Percentiles rank a stretch among this genome's conserved stretches.
phyloP scores from a whole-genome alignment of 2,888 invertebrate genomes.

The Ennomos fuscantarius region DNA sequence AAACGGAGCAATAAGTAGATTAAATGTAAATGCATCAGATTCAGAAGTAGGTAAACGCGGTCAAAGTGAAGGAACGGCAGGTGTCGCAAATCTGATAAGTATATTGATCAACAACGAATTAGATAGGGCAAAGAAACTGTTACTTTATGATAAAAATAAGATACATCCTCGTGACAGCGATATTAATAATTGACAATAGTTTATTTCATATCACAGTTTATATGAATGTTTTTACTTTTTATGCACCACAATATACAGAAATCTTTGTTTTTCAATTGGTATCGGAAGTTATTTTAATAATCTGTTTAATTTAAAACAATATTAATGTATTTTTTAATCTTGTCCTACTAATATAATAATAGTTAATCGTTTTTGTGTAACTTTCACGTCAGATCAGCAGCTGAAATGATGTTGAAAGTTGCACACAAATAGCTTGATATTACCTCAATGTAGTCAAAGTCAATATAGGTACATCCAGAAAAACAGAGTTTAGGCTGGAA shows the following conservation, averaged over 20 bases:
- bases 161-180: conserved; percentile 66
- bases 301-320: too few relatives aligned
- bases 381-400: too few relatives aligned
- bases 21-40: conserved; percentile 42
- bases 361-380: too few relatives aligned
- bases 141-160: conserved; percentile 70
- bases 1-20: conserved; percentile 39
- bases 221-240: conserved; percentile 1
- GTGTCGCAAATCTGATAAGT: conserved; percentile 62
- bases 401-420: too few relatives aligned
- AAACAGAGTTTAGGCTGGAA: too few relatives aligned
- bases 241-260: not conserved
- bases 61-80: conserved; percentile 44
- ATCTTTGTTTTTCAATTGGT: too few relatives aligned
- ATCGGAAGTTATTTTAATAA: too few relatives aligned
- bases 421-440: too few relatives aligned
- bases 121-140: conserved; percentile 64
- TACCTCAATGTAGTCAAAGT: too few relatives aligned
- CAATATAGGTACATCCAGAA: too few relatives aligned
- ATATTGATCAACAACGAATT: conserved; percentile 68
- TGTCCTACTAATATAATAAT: too few relatives aligned
- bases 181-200: conserved; percentile 35
- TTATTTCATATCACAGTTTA: conserved; percentile 5
- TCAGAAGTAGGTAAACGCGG: conserved; percentile 31
- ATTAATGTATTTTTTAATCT: too few relatives aligned